Conservation (phyloP, 2,113 vertebrate genomes). For the Uropsilus gracilis region DNA sequence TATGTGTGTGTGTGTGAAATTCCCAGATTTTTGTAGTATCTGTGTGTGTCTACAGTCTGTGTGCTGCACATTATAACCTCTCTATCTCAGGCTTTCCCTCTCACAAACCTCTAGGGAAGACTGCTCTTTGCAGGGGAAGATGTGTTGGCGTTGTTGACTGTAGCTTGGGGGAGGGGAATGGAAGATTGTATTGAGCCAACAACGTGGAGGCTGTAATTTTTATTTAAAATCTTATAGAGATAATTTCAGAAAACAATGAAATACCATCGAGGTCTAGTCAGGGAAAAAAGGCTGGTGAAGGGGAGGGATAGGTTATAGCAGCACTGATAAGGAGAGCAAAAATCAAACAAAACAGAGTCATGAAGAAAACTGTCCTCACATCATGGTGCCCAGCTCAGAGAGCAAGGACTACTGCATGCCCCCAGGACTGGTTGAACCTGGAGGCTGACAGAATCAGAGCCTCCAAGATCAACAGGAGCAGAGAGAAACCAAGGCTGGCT, state of each 20-base stretch:
- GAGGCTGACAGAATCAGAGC: neutral
- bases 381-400: neutral
- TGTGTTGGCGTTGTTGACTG: neutral
- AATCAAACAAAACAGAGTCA: neutral
- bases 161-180: neutral
- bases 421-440: neutral
- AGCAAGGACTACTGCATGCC: neutral
- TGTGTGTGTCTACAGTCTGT: no score
- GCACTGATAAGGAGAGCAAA: neutral
- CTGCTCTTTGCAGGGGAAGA: neutral
- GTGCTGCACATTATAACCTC: neutral
- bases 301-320: neutral
- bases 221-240: conserved; percentile 40
- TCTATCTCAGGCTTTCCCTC: accelerated
- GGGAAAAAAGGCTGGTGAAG: accelerated
- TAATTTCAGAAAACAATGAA: conserved; percentile 50
- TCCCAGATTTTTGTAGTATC: neutral
- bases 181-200: neutral
- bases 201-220: neutral
- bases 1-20: neutral
- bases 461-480: neutral
- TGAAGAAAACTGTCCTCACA: neutral
- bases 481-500: neutral
- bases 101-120: neutral
- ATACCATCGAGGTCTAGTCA: neutral